Percentiles rank a stretch among this genome's conserved stretches.
Conservation (phyloP, 2,797 vertebrate genomes). For the Coracias cyanogaster region DNA sequence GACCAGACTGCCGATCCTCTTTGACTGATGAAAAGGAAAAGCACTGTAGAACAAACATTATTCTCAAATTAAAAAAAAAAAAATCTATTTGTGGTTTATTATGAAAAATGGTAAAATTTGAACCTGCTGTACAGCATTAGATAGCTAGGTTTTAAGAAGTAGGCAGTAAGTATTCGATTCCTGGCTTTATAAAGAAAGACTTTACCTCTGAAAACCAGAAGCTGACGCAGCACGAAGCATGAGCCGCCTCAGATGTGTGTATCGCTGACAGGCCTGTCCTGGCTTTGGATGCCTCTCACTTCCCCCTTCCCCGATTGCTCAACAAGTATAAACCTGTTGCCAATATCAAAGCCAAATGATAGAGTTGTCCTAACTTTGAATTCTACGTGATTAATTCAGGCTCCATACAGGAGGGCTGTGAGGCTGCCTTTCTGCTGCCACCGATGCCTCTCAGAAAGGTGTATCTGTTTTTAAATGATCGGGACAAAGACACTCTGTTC, state of each 20-base stretch:
- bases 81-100: not conserved
- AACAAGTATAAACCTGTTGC: constrained; percentile 43
- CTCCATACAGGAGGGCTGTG: constrained; percentile 24
- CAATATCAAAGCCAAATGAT: constrained; percentile 47
- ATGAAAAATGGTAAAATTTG: not conserved
- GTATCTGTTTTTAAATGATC: not conserved
- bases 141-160: constrained; percentile 34
- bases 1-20: constrained; percentile 20
- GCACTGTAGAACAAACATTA: not conserved
- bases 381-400: constrained; percentile 22
- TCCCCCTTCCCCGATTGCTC: not conserved
- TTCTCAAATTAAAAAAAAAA: not conserved
- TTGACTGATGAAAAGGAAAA: constrained; percentile 11
- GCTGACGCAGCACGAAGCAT: constrained; percentile 54
- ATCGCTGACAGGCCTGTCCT: constrained; percentile 30
- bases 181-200: constrained; percentile 69
- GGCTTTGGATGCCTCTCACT: constrained; percentile 32
- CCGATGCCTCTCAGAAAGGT: constrained; percentile 23
- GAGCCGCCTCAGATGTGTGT: constrained; percentile 59
- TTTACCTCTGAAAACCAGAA: constrained; percentile 67
- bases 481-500: constrained; percentile 15
- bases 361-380: constrained; percentile 16
- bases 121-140: not conserved
- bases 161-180: constrained; percentile 48
- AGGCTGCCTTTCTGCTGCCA: constrained; percentile 29